Base-by-base conservation (phyloP, 2,797 vertebrate species). In the Margarornis squamiger region DNA sequence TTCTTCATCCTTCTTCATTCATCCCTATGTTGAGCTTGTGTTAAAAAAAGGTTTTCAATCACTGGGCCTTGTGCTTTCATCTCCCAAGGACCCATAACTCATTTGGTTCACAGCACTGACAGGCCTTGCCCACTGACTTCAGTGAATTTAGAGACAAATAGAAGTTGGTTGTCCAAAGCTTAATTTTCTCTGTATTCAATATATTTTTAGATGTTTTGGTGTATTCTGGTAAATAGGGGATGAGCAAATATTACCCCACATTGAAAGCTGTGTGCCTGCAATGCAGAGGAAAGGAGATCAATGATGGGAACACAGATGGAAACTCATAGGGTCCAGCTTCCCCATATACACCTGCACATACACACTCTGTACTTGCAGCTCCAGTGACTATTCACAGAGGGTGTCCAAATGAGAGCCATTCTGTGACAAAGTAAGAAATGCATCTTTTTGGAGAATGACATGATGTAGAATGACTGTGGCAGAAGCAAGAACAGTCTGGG, bases 41-140 rank as follows among this genome's bases (percentile, higher is more conserved):
- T 78, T 94, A 84, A 82, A 92, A 89, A 61, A 9, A 88, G 68
- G 39, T 61, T 38, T 88, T 93, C 45, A 54, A 13, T 62, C 49
- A 61, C 24, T 3, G 4, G 6, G 11, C 13, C 21, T 83, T 90
- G 43, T 86, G 23, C 19, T 94, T 81, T 90, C 41, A 22, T 90
- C 38, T 92, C 32, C 30, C 41, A 77, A 68, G 57, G 45, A 61
- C 19, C 14, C 6, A 8, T 61, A 86, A 49, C 5, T 86, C 72
- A 57, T 57, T 67, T 15, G 3, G 11, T 61, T 29, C 48, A 63
- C 11, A 45, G 14, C 14, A 49, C 27, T 84, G 66, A 43, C 38
- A 72, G 36, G 80, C 90, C 41, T 94, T 90, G 19, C 30, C 41
- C 23, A 21, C 7, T 36, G 18, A 41, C 34, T 72, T 78, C 4